Evolutionary conservation across 2,888 invertebrate genomes (phyloP), one percentile per base, ranked within the genome.

Genomic region (Halocaridina rubra): DNA sequence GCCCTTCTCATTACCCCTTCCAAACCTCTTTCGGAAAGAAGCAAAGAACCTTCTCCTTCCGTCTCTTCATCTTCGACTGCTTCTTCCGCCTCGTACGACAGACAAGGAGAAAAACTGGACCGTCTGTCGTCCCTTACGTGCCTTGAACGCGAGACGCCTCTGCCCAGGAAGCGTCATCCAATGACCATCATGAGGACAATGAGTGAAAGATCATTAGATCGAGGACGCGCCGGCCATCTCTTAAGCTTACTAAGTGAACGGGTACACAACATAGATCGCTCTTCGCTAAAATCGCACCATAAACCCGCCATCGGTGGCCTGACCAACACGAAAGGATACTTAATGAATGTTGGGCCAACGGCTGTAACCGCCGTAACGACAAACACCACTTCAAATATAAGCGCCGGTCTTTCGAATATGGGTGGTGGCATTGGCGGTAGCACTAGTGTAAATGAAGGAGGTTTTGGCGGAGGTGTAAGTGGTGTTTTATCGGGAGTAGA

Each of bases 141-240:
- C 64, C 53, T 84, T 59, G 84, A 84, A 32, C 72, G 74, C 16
- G 84, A 84, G 24, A 57, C 69, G 39, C 82, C 87, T 0, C 39
- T 80, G 5, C 33, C 67, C 13, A 80, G 87, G 5, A 85, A 84
- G 53, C 82, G 87, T 13, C 88, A 87, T 27, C 88, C 89, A 3
- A 89, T 89, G 76, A 89, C 89, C 7, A 86, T 90, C 74, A 89
- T 90, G 88, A 88, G 90, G 33, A 90, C 90, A 10, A 90, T 90
- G 89, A 91, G 90, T 85, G 90, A 90, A 84, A 89, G 90, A 13
- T 90, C 90, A 71, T 88, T 90, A 30, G 90, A 86, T 76, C 67
- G 87, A 32, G 85, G 86, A 13, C 67, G 88, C 30, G 71, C 80
- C 10, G 81, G 85, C 32, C 80, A 81, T 13, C 74, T 88, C 19